Percentiles rank a stretch among this genome's conserved stretches.
phyloP scores from a whole-genome alignment of 2,113 vertebrate genomes.

The Leucoraja erinaceus region DNA sequence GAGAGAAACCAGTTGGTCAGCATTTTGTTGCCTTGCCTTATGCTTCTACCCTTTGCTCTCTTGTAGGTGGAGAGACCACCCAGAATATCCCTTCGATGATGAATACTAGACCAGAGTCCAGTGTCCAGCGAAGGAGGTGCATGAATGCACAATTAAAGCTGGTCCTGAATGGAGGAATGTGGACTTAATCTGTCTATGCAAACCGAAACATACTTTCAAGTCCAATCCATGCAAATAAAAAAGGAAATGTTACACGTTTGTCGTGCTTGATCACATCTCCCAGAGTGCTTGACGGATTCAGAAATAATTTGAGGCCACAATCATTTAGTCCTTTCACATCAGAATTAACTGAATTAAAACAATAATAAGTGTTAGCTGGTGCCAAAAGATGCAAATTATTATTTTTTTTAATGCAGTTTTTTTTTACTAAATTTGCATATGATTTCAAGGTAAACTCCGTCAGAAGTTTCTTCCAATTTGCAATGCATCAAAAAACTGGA shows the following conservation, averaged over 20 bases:
- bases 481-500: too few relatives aligned
- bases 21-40: not conserved
- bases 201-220: not conserved
- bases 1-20: not conserved
- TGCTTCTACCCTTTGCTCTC: not conserved
- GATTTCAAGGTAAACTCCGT: too few relatives aligned
- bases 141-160: not conserved
- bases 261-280: not conserved
- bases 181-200: not conserved
- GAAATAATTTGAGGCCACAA: too few relatives aligned
- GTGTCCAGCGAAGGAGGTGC: too few relatives aligned
- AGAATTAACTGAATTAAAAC: too few relatives aligned
- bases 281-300: too few relatives aligned
- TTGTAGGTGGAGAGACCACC: slow-evolving; percentile 84
- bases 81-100: slow-evolving; percentile 83
- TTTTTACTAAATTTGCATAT: too few relatives aligned
- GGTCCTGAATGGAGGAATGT: not conserved
- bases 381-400: too few relatives aligned
- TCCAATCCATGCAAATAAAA: not conserved
- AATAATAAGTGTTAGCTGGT: too few relatives aligned
- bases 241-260: not conserved
- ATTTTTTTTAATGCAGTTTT: too few relatives aligned
- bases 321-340: too few relatives aligned
- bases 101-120: slow-evolving; percentile 62
- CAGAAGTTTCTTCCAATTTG: too few relatives aligned